These are phyloP conservation scores for Miichthys miiuy DNA, from an alignment of 2,797 vertebrate species.

Conservation along the genomic window DNA sequence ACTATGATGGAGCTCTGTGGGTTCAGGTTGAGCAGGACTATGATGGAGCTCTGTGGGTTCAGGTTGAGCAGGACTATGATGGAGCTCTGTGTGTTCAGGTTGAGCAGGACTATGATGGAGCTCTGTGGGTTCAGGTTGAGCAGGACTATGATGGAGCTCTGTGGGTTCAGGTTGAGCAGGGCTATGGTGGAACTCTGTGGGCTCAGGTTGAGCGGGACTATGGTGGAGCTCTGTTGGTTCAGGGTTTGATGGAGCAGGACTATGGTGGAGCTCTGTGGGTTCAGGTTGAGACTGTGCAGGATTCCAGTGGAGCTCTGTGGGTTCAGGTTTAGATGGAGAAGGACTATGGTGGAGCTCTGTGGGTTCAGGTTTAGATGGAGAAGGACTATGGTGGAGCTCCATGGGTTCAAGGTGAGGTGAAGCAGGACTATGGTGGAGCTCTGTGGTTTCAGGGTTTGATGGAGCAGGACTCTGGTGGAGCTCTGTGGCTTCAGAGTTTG, in stretches of 20 bases:
- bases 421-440: background rate
- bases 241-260: no score
- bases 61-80: background rate
- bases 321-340: no score
- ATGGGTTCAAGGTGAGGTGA: background rate
- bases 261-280: no score
- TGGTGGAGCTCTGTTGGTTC: background rate
- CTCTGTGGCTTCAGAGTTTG: background rate
- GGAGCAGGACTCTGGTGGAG: background rate
- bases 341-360: no score
- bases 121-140: no score
- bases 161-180: background rate
- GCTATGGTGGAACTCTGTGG: no score
- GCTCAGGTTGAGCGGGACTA: background rate
- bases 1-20: background rate
- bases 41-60: background rate
- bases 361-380: background rate
- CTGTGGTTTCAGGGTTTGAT: background rate
- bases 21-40: background rate
- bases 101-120: background rate
- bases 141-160: background rate
- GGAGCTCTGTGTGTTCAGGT: background rate
- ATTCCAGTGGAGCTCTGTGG: no score
- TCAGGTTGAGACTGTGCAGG: no score
- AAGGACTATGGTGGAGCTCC: background rate